These are phyloP conservation scores for Lontra canadensis DNA, from an alignment of 2,113 vertebrate species.

Conservation along the genomic window DNA sequence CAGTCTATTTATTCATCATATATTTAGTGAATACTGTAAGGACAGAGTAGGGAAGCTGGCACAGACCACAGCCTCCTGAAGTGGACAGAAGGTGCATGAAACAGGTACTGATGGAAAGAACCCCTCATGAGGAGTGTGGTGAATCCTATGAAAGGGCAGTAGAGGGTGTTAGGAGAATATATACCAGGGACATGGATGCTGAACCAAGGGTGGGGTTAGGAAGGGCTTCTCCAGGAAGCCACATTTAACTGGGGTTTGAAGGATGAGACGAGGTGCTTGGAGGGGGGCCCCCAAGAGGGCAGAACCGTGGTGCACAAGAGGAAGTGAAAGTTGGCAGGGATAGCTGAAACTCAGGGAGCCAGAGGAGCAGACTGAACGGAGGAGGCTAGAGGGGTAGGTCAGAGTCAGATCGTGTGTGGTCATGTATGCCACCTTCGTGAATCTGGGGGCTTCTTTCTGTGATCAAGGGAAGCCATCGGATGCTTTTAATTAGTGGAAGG, in stretches of 20 bases:
- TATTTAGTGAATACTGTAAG: background rate
- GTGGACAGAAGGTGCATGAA: background rate
- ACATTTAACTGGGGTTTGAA: background rate
- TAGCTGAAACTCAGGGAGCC: background rate
- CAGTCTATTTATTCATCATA: background rate
- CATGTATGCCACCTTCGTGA: background rate
- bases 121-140: background rate
- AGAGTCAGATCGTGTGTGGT: background rate
- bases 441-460: background rate
- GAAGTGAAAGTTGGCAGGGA: background rate
- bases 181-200: background rate
- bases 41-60: background rate
- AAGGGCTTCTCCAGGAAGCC: background rate
- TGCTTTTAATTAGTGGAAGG: background rate
- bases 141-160: background rate
- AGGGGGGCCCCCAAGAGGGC: background rate
- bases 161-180: background rate
- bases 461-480: background rate
- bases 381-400: background rate
- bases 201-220: background rate
- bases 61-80: background rate
- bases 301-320: background rate
- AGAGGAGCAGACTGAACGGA: background rate
- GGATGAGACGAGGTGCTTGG: background rate
- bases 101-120: background rate